phyloP scores from a whole-genome alignment of 1,140 invertebrate genomes.

The Pseudobourletiella spinata region DNA sequence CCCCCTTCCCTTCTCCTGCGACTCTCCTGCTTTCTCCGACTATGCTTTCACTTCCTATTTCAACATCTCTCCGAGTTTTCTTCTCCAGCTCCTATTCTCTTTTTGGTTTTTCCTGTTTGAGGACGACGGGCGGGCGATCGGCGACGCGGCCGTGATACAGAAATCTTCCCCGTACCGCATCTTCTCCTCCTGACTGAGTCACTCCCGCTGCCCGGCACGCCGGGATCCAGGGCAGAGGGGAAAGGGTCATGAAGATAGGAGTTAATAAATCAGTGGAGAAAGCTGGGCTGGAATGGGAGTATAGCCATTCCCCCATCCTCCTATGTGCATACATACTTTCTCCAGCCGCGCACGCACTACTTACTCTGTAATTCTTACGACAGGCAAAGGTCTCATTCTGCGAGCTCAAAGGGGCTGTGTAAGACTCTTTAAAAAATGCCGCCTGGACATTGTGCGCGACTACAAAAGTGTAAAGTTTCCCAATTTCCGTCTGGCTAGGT shows the following conservation, averaged over 20 bases:
- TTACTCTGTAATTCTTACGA: background rate
- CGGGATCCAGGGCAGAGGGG: too few relatives aligned
- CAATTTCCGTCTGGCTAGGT: slow-evolving; percentile 15
- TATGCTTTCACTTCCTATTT: background rate
- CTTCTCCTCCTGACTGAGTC: too few relatives aligned
- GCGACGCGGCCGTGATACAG: too few relatives aligned
- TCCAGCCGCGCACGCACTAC: background rate
- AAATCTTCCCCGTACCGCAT: too few relatives aligned
- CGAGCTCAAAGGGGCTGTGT: background rate
- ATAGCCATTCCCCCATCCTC: background rate
- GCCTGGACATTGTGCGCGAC: slow-evolving; percentile 12
- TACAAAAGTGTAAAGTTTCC: slow-evolving; percentile 22
- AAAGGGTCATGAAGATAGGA: background rate
- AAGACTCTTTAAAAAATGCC: slow-evolving; percentile 22
- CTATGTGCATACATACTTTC: background rate
- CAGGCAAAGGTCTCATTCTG: background rate
- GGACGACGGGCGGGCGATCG: too few relatives aligned
- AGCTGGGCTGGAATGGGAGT: too few relatives aligned
- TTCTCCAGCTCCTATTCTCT: too few relatives aligned
- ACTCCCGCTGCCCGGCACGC: too few relatives aligned
- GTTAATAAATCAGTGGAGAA: slow-evolving; percentile 3
- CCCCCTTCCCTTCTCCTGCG: background rate
- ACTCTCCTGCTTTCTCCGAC: background rate
- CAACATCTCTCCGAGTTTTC: too few relatives aligned
- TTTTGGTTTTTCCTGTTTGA: too few relatives aligned